Conservation (phyloP, 2,797 vertebrate species). For the Neosalanx taihuensis region DNA sequence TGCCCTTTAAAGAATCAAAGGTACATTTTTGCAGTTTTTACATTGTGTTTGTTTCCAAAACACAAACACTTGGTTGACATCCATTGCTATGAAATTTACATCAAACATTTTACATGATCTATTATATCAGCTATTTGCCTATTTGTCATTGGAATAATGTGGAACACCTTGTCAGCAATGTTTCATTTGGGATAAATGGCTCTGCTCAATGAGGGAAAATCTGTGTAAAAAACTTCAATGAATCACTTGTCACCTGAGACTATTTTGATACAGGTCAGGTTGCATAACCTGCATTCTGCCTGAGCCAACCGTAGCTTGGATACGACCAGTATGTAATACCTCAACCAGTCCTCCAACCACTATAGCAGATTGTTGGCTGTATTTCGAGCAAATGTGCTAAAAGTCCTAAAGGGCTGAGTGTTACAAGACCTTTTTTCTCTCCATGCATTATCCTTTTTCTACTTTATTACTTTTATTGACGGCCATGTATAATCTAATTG, state of each 20-base stretch:
- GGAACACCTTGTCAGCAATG: background rate
- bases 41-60: background rate
- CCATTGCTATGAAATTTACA: background rate
- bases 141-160: background rate
- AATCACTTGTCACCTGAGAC: constrained; percentile 7
- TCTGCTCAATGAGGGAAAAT: background rate
- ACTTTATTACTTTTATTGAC: background rate
- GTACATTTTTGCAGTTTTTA: background rate
- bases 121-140: background rate
- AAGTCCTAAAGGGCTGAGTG: background rate
- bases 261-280: constrained; percentile 21
- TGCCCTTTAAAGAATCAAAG: background rate
- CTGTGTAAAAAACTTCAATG: background rate
- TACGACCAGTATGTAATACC: background rate
- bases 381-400: background rate
- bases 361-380: background rate
- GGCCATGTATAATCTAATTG: background rate
- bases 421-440: background rate
- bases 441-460: background rate
- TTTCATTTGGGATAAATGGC: background rate
- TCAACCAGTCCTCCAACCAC: background rate
- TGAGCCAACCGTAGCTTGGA: background rate
- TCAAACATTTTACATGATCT: background rate
- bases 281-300: constrained; percentile 13
- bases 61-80: background rate